A percentile compares a stretch with the other conserved stretches of the same genome.
Conservation (phyloP, 2,113 vertebrate species). For the Xenopus laevis region DNA sequence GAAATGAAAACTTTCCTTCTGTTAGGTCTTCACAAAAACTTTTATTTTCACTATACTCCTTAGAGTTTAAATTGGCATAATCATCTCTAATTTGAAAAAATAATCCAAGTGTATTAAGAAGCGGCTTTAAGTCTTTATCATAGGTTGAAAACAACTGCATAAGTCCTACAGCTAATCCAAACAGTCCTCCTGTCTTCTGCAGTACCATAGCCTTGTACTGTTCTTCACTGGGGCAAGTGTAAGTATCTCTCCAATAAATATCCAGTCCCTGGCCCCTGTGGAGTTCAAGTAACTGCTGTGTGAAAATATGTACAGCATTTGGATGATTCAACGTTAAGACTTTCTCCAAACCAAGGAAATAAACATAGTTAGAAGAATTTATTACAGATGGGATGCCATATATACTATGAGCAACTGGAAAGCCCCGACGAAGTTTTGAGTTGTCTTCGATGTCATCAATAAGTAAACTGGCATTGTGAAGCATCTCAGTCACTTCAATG, state of each 20-base stretch:
- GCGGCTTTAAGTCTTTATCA: conserved; percentile 85
- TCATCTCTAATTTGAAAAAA: conserved; percentile 97
- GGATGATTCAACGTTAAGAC: conserved; percentile 90
- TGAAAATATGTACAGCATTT: conserved; percentile 88
- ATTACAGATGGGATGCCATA: conserved; percentile 95
- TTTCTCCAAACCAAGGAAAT: conserved; percentile 93
- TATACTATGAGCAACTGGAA: conserved; percentile 96
- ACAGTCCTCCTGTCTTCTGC: conserved; percentile 92
- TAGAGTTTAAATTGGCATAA: conserved; percentile 88
- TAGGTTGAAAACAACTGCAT: conserved; percentile 94
- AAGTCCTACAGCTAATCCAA: conserved; percentile 90
- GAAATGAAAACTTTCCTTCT: conserved; percentile 96
- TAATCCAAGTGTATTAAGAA: conserved; percentile 88
- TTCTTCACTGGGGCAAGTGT: conserved; percentile 86
- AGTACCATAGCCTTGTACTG: conserved; percentile 92
- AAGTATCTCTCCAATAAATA: conserved; percentile 97
- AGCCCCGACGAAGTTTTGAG: conserved; percentile 91
- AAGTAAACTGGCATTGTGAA: conserved; percentile 94
- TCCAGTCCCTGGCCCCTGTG: conserved; percentile 94
- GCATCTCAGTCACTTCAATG: conserved; percentile 96
- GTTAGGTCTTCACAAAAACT: conserved; percentile 97
- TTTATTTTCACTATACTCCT: conserved; percentile 93
- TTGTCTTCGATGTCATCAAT: conserved; percentile 98
- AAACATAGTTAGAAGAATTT: conserved; percentile 97
- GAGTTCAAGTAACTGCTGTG: conserved; percentile 88